Percentiles rank a stretch among this genome's conserved stretches.
Evolutionary conservation across 2,888 invertebrate species (phyloP).

Genomic region (Dryococelus australis): DNA sequence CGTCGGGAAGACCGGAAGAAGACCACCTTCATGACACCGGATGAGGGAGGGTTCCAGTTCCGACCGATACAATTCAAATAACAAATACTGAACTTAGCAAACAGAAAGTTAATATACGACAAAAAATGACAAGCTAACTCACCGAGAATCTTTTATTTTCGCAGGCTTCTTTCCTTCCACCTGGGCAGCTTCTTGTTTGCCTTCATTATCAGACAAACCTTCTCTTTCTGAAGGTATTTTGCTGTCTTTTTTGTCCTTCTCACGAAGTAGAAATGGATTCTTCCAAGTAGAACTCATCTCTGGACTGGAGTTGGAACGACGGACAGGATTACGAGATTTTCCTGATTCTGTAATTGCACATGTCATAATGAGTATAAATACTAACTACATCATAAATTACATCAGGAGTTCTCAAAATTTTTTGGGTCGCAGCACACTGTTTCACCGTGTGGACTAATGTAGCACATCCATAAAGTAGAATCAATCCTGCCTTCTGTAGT

Average conservation of each 20-base stretch:
- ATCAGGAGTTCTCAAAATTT: no score
- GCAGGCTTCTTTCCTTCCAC: conserved; percentile 67
- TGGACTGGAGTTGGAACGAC: conserved; percentile 89
- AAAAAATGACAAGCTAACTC: not conserved
- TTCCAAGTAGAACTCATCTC: conserved; percentile 93
- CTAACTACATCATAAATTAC: no score
- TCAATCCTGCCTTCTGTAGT: no score
- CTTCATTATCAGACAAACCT: conserved; percentile 51
- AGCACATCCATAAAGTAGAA: no score
- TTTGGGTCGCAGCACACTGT: no score
- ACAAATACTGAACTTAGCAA: no score
- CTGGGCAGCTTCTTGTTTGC: conserved; percentile 54
- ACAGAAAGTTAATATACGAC: no score
- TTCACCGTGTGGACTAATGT: no score
- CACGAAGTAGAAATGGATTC: conserved; percentile 65
- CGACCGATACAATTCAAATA: no score
- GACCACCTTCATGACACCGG: no score
- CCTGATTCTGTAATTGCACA: conserved; percentile 44
- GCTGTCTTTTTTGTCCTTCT: conserved; percentile 57
- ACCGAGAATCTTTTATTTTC: conserved; percentile 78
- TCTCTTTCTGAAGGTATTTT: conserved; percentile 48
- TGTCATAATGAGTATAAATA: not conserved
- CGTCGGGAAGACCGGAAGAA: no score
- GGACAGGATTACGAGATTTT: conserved; percentile 80
- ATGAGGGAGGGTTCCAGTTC: no score